These are phyloP conservation scores for Chaetodon auriga DNA, from an alignment of 2,113 vertebrate genomes.

Conservation along the genomic window DNA sequence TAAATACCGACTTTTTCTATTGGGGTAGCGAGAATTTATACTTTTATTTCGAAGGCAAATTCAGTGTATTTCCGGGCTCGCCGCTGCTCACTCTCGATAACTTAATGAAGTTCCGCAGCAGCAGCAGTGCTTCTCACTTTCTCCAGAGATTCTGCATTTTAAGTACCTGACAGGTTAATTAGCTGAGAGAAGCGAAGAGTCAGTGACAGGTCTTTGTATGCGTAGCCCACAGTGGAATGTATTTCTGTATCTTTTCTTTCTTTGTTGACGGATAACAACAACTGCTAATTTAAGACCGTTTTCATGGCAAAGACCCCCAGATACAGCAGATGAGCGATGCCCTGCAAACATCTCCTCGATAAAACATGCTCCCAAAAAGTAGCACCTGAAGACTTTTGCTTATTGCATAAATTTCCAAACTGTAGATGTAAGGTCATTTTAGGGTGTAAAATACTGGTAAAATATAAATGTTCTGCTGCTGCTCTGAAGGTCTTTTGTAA, in stretches of 20 bases:
- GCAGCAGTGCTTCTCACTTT: background rate
- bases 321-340: background rate
- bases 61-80: slow-evolving; percentile 26
- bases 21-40: accelerated
- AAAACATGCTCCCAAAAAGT: background rate
- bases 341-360: background rate
- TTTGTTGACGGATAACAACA: background rate
- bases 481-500: background rate
- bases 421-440: background rate
- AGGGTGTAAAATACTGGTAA: background rate
- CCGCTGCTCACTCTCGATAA: background rate
- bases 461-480: background rate
- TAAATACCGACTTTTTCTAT: background rate
- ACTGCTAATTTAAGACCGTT: background rate
- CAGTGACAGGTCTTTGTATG: background rate
- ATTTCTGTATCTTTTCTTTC: background rate
- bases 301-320: background rate
- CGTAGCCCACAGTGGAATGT: background rate
- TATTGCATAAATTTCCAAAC: background rate
- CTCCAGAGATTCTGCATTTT: background rate
- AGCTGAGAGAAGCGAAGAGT: background rate
- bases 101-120: background rate
- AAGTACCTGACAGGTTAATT: background rate
- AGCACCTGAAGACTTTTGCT: background rate
- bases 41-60: slow-evolving; percentile 45